Conservation (phyloP, 2,113 vertebrate species). For the Serranochromis macrocephalus region DNA sequence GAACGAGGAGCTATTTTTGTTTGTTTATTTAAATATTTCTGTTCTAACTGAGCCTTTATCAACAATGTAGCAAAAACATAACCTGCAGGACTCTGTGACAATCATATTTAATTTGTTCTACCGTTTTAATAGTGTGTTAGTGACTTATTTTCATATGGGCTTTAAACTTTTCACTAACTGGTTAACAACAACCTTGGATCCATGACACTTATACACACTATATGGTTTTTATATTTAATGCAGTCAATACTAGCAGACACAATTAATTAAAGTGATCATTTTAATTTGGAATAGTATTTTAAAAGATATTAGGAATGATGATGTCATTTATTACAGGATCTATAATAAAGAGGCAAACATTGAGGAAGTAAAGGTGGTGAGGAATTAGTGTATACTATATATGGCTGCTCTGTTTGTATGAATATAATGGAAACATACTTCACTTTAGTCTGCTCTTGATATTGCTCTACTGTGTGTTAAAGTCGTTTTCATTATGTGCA, state of each 20-base stretch:
- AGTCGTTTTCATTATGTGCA: background rate
- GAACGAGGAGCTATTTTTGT: background rate
- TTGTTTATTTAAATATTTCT: background rate
- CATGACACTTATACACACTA: background rate
- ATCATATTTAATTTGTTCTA: background rate
- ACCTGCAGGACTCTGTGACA: background rate
- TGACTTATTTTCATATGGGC: background rate
- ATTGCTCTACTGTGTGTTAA: background rate
- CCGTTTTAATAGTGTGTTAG: background rate
- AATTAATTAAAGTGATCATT: background rate
- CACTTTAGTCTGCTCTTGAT: background rate
- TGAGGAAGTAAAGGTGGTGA: background rate
- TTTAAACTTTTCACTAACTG: background rate
- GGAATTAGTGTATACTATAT: too few relatives aligned
- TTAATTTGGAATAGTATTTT: background rate
- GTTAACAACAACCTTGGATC: background rate
- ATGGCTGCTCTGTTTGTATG: background rate
- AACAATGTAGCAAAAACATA: background rate
- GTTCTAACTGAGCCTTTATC: background rate
- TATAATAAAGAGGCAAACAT: background rate
- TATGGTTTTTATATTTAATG: background rate
- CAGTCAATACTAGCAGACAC: background rate
- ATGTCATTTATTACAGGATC: background rate
- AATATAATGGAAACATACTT: background rate
- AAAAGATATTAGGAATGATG: background rate